These are phyloP conservation scores for Caiman crocodilus DNA, from an alignment of 2,797 vertebrate species.

Conservation along the genomic window DNA sequence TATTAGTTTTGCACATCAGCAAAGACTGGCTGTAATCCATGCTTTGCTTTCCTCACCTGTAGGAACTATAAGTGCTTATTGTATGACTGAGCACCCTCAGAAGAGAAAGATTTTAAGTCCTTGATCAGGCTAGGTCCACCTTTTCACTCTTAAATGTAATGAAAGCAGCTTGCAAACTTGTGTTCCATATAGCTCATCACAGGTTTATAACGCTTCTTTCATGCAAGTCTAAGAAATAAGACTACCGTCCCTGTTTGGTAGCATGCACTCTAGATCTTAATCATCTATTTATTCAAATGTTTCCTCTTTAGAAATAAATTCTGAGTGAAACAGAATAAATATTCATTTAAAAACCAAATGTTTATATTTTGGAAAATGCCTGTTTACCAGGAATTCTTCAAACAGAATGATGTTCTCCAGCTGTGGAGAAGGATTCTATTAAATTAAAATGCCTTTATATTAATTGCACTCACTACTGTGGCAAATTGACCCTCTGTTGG, in stretches of 20 bases:
- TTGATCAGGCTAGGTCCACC: not conserved
- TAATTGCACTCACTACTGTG: not conserved
- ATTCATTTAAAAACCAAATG: slow-evolving; percentile 65
- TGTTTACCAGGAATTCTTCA: slow-evolving; percentile 69
- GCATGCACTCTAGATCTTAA: slow-evolving; percentile 48
- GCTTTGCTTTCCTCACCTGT: not conserved
- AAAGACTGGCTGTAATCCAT: not conserved
- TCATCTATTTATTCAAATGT: slow-evolving; percentile 68
- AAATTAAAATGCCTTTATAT: slow-evolving; percentile 62
- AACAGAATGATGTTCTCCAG: slow-evolving; percentile 60
- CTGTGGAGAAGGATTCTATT: slow-evolving; percentile 60
- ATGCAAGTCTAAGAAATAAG: not conserved
- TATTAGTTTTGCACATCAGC: not conserved
- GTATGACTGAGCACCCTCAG: not conserved
- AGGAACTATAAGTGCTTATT: not conserved
- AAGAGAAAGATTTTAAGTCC: not conserved
- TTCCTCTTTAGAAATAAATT: slow-evolving; percentile 70
- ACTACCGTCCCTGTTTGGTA: not conserved
- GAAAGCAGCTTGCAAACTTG: not conserved
- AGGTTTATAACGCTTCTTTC: slow-evolving; percentile 46
- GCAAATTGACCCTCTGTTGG: not conserved
- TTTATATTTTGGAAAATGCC: slow-evolving; percentile 67
- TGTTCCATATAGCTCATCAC: not conserved
- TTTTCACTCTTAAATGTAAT: not conserved
- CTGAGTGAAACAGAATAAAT: slow-evolving; percentile 70